Evolutionary conservation across 2,888 invertebrate genomes (phyloP).

Genomic region (Hoplodrina ambigua): DNA sequence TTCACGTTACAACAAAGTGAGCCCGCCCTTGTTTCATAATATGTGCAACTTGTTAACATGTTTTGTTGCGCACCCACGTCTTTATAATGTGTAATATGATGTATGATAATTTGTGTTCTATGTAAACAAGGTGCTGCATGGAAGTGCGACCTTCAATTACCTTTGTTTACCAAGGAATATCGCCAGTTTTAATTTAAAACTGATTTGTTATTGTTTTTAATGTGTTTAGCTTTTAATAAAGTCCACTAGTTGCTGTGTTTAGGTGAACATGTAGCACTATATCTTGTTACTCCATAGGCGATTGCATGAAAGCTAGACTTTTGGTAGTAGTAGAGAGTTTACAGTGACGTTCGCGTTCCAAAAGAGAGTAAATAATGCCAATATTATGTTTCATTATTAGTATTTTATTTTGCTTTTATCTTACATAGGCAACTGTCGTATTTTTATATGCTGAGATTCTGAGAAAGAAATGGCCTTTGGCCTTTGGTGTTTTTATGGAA

Average conservation of each 20-base stretch:
- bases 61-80: slow-evolving; percentile 55
- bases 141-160: slow-evolving; percentile 26
- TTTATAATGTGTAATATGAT: slow-evolving; percentile 54
- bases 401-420: too few relatives aligned
- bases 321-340: not conserved
- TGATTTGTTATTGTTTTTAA: not conserved
- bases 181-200: not conserved
- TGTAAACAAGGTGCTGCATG: slow-evolving; percentile 29
- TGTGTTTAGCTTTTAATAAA: not conserved
- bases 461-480: too few relatives aligned
- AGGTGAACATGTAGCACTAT: not conserved
- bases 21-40: slow-evolving; percentile 66
- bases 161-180: slow-evolving; percentile 4
- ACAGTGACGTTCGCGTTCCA: not conserved
- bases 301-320: not conserved
- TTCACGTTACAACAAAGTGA: slow-evolving; percentile 73
- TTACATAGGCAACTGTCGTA: too few relatives aligned
- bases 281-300: not conserved
- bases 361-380: too few relatives aligned
- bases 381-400: too few relatives aligned
- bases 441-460: too few relatives aligned
- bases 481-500: too few relatives aligned
- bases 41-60: slow-evolving; percentile 67
- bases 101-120: slow-evolving; percentile 53
- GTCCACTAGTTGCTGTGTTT: not conserved